Evolutionary conservation across 2,113 vertebrate species (phyloP), one percentile per base, ranked within the genome.

Genomic region (Polyodon spathula): DNA sequence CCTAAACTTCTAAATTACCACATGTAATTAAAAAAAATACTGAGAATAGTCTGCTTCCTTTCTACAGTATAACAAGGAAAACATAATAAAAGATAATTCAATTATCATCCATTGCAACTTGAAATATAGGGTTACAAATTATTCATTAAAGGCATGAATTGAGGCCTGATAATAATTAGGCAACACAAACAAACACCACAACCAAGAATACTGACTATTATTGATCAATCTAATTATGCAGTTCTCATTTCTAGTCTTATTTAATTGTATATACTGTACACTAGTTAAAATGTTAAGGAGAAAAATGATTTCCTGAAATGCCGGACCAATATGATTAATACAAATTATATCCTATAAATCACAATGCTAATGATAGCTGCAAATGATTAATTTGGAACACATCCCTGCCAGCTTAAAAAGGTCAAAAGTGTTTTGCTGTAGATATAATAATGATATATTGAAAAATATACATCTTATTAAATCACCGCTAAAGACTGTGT

Each of bases 401-500:
- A 15, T 54, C 27, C 37, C 6, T 54, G 53, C 16, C 53, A 54
- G 7, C 37, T 54, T 37, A 54, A 54, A 16, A 37, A 37, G 53
- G 53, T 54, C 16, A 54, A 15, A 17, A 54, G 16, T 4, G 16
- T 27, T 54, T 54, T 17, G 1, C 8, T 54, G 53, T 54, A 6
- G 12, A 54, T 54, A 54, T 54, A 37, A 50, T 50, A n/a, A 50
- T 14, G 46, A 50, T 16, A 54, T 37, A 54, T 54, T 54, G 16
- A 50, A 50, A 54, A 54, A 6, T 54, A 54, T 54, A 54, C 6
- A 3, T 54, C 6, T 14, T 37, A 54, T 54, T 54, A 11, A n/a
- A 11, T 60, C 14, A 60, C 58, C 38, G 42, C 17, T 59, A 44
- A 46, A 59, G 41, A 14, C 16, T 5, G 6, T 60, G 56, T 43